Evolutionary conservation across 2,888 invertebrate genomes (phyloP), one percentile per base, ranked within the genome.

Genomic region (Atherix ibis): DNA sequence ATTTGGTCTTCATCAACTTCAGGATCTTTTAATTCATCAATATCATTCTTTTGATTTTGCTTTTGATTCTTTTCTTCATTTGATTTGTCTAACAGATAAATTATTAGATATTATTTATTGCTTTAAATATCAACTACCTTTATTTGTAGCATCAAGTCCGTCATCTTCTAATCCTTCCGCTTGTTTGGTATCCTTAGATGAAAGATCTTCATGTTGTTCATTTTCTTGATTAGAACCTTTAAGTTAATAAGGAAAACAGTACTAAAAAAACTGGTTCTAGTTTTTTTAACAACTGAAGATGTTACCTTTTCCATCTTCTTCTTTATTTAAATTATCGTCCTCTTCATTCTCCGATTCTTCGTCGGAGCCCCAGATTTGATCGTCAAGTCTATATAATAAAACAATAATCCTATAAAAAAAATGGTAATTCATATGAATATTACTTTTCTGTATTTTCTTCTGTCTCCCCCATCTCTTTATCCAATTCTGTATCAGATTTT

Each of bases 401-500:
- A 15, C 29, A 17, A 31, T 9, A 27, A n/a, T 9, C 9, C 15
- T 27, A 18, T 16, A 34, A 13, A 22, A 17, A 18, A 18, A 15
- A 29, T 16, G 58, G 53, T 48, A 66, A 69, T 44, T 66, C n/a
- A n/a, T n/a, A n/a, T n/a, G n/a, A n/a, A n/a, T n/a, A n/a, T n/a
- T n/a, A 65, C 61, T 78, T 77, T 40, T 89, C 84, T 2, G 82
- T 80, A n/a, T 73, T 78, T 48, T 80, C 76, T 41, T 82, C 87
- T 0, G 85, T 84, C 37, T 97, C 89, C 15, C 94, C 97, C 88
- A 97, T 92, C 67, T 95, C 81, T 54, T 95, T 92, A 44, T 95
- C 92, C 3, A 82, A 66, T 45, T 95, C 83, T 14, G n/a, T n/a
- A n/a, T n/a, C n/a, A n/a, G n/a, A n/a, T n/a, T 84, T 79, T 40